Percentiles rank a stretch among this genome's conserved stretches.
Evolutionary conservation across 2,797 vertebrate genomes (phyloP).

Genomic region (Sebastolobus altivelis): DNA sequence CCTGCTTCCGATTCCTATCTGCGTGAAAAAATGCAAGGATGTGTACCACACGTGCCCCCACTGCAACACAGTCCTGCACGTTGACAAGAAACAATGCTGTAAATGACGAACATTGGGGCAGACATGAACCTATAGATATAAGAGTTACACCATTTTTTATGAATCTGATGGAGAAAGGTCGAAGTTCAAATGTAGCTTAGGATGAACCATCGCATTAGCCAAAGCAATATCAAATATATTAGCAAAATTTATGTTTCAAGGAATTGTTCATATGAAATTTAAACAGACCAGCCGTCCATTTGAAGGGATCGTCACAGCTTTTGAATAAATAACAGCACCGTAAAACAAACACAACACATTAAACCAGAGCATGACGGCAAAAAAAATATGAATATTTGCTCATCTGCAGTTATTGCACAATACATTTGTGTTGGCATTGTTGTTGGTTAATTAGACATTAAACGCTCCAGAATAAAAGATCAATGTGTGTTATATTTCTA

Average conservation of each 20-base stretch:
- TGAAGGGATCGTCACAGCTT: not conserved
- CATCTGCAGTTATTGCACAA: too few species aligned
- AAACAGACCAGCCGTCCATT: not conserved
- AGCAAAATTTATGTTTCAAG: slow-evolving; percentile 8
- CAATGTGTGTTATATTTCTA: not conserved
- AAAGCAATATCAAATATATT: slow-evolving; percentile 23
- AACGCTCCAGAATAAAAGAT: not conserved
- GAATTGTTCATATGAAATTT: slow-evolving; percentile 12
- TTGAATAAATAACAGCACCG: too few species aligned
- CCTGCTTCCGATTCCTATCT: slow-evolving; percentile 91
- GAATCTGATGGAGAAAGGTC: not conserved
- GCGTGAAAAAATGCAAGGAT: slow-evolving; percentile 87
- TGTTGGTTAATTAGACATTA: not conserved
- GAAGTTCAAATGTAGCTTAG: not conserved
- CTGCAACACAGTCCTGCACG: slow-evolving; percentile 86
- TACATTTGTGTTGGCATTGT: not conserved
- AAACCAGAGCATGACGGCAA: too few species aligned
- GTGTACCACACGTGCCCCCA: slow-evolving; percentile 90
- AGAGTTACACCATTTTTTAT: not conserved
- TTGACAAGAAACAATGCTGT: slow-evolving; percentile 88
- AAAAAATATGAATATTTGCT: too few species aligned
- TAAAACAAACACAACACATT: too few species aligned
- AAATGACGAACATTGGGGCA: slow-evolving; percentile 55
- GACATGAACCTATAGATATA: slow-evolving; percentile 45
- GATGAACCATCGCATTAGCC: not conserved